Evolutionary conservation across 2,113 vertebrate genomes (phyloP).

Genomic region (Cyanistes caeruleus): DNA sequence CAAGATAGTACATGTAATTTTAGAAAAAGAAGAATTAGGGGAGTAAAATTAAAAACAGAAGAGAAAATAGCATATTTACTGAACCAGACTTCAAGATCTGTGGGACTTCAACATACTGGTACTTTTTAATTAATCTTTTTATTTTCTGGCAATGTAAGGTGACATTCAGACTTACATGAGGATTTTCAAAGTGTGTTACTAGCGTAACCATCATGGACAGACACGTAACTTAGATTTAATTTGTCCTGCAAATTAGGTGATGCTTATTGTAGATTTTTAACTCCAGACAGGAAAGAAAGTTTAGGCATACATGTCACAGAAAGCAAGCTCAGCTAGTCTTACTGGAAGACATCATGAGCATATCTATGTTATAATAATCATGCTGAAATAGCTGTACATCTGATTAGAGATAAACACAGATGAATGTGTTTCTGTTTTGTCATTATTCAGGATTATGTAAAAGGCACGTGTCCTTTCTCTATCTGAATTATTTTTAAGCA

Average conservation of each 20-base stretch:
- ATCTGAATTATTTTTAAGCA: not conserved
- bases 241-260: not conserved
- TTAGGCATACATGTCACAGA: not conserved
- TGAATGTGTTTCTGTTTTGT: not conserved
- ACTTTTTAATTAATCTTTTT: not conserved
- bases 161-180: not conserved
- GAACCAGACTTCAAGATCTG: not conserved
- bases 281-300: not conserved
- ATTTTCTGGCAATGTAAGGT: not conserved
- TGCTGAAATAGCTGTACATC: not conserved
- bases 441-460: not conserved
- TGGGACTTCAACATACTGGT: not conserved
- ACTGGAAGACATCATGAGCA: not conserved
- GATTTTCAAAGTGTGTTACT: not conserved
- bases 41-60: not conserved
- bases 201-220: fast-evolving
- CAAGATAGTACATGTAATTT: not conserved
- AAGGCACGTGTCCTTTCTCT: not conserved
- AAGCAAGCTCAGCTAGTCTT: not conserved
- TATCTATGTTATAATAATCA: not conserved
- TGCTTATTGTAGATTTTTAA: not conserved
- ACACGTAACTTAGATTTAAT: not conserved
- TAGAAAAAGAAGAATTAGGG: not conserved
- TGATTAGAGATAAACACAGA: not conserved
- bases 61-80: not conserved